Percentiles rank a stretch among this genome's conserved stretches.
Conservation (phyloP, 1,140 invertebrate genomes). For the Drosophila obscura region DNA sequence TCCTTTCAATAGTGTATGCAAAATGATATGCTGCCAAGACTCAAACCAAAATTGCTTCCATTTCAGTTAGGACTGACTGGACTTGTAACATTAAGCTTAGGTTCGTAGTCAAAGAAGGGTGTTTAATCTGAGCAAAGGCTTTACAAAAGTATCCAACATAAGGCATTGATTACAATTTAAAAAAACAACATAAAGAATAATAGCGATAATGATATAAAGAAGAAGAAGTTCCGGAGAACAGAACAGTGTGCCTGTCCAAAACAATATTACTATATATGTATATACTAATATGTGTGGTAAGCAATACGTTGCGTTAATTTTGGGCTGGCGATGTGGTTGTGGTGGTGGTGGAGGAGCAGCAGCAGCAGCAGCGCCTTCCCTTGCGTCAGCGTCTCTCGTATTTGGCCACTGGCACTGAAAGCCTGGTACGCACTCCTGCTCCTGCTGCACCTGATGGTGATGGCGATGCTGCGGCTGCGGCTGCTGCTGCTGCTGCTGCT, state of each 20-base stretch:
- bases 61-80: too few species aligned
- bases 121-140: conserved; percentile 3
- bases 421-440: conserved; percentile 65
- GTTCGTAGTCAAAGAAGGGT: background rate
- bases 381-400: conserved; percentile 77
- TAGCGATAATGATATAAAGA: conserved; percentile 24
- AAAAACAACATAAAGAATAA: conserved; percentile 51
- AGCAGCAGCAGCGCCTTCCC: conserved; percentile 59
- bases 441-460: conserved; percentile 1
- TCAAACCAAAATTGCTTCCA: background rate
- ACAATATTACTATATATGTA: too few species aligned
- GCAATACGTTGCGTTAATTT: conserved; percentile 31
- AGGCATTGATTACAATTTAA: conserved; percentile 32
- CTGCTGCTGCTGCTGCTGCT: conserved; percentile 11
- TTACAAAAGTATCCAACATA: conserved; percentile 33
- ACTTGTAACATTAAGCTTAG: conserved; percentile 19
- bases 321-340: conserved; percentile 11
- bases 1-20: conserved; percentile 15
- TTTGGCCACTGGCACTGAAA: conserved; percentile 70
- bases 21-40: conserved; percentile 4
- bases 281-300: conserved; percentile 2
- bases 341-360: conserved; percentile 30
- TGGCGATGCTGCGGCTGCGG: conserved; percentile 17
- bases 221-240: too few species aligned
- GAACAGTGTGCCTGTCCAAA: too few species aligned